A percentile compares a stretch with the other conserved stretches of the same genome.
Evolutionary conservation across 2,888 invertebrate species (phyloP).

Genomic region (Mythimna vitellina): DNA sequence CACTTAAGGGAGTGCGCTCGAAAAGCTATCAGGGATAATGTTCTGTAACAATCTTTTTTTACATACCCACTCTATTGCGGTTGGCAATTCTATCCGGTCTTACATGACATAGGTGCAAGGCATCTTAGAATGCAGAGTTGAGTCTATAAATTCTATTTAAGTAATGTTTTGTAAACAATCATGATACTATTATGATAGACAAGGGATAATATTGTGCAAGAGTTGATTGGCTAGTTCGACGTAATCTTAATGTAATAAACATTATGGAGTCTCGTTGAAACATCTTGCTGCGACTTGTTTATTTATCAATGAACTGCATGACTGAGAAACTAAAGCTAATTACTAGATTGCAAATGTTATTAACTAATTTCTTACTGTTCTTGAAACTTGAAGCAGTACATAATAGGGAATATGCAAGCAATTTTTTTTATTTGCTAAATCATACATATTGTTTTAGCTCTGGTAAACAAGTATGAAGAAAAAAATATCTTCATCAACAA

Average conservation of each 20-base stretch:
- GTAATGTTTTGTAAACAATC: conserved; percentile 30
- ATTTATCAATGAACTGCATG: not conserved
- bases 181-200: conserved; percentile 4
- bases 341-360: not conserved
- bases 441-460: no score
- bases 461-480: no score
- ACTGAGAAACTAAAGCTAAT: no score
- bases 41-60: conserved; percentile 14
- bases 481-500: no score
- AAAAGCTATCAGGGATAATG: conserved; percentile 12
- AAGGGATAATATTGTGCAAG: conserved; percentile 21
- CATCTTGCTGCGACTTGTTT: conserved; percentile 12
- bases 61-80: conserved; percentile 2
- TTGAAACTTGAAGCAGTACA: not conserved
- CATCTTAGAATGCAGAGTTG: conserved; percentile 11
- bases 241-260: not conserved
- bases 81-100: conserved; percentile 18
- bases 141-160: not conserved
- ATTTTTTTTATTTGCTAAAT: no score
- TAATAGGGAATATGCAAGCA: no score
- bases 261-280: no score
- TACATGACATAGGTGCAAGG: conserved; percentile 6
- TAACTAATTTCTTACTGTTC: not conserved
- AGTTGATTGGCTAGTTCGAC: not conserved
- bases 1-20: conserved; percentile 16